Evolutionary conservation across 2,888 invertebrate genomes (phyloP).

Genomic region (Xanthia togata): DNA sequence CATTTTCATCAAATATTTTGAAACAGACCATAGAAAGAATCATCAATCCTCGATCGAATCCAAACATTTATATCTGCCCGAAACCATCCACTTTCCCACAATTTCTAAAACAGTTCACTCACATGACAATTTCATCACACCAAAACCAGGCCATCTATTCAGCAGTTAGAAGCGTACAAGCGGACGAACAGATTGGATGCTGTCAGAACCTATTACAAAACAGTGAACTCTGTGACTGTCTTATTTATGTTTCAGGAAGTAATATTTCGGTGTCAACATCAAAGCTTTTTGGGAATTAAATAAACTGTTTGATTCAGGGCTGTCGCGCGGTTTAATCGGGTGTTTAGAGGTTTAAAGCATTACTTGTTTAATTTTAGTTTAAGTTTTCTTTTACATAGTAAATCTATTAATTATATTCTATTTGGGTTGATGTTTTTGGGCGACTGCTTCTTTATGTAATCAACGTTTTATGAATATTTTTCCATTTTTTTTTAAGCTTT

Average conservation of each 20-base stretch:
- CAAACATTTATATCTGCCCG: constrained; percentile 8
- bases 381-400: neutral
- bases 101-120: constrained; percentile 20
- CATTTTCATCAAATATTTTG: neutral
- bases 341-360: neutral
- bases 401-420: neutral
- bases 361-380: neutral
- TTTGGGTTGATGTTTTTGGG: neutral
- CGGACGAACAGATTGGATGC: constrained; percentile 46
- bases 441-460: neutral
- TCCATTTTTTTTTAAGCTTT: neutral
- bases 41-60: neutral
- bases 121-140: constrained; percentile 27
- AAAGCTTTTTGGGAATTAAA: constrained; percentile 72
- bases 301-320: constrained; percentile 66
- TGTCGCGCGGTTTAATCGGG: constrained; percentile 14
- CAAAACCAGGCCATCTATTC: constrained; percentile 28
- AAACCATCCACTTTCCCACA: constrained; percentile 25
- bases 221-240: constrained; percentile 22
- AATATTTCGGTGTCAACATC: constrained; percentile 73
- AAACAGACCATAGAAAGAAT: neutral
- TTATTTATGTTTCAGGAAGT: constrained; percentile 70
- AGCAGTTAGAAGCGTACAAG: constrained; percentile 26
- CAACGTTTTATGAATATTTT: neutral
- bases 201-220: constrained; percentile 54